Conservation (phyloP, 1,140 invertebrate genomes). For the Brachionus sp. region DNA sequence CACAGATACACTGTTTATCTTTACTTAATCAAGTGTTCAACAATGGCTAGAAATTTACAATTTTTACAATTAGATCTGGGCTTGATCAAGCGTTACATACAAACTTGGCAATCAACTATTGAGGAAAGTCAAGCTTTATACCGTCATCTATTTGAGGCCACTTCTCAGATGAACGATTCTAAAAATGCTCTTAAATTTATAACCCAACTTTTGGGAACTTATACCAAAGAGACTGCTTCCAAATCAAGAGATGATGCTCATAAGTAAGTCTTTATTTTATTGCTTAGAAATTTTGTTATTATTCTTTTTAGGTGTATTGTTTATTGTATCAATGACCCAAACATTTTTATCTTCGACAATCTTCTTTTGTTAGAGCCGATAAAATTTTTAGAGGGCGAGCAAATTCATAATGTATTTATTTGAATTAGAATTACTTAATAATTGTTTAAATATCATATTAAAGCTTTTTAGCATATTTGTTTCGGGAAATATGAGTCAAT, state of each 20-base stretch:
- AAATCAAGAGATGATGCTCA: constrained; percentile 41
- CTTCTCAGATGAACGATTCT: constrained; percentile 36
- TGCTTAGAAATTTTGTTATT: not conserved
- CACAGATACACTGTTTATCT: constrained; percentile 16
- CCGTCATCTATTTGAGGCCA: constrained; percentile 12
- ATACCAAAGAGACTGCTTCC: constrained; percentile 44
- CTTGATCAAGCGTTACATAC: not conserved
- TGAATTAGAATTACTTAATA: not conserved
- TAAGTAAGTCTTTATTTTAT: not conserved
- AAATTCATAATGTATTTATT: constrained; percentile 75
- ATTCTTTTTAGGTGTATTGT: constrained; percentile 71
- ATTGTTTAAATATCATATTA: constrained; percentile 46
- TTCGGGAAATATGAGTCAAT: constrained; percentile 81
- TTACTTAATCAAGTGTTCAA: constrained; percentile 10
- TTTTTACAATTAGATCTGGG: constrained; percentile 2
- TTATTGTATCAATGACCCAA: constrained; percentile 85
- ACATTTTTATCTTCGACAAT: constrained; percentile 88
- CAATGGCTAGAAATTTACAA: not conserved
- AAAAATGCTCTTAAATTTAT: constrained; percentile 18
- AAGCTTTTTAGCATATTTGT: constrained; percentile 87
- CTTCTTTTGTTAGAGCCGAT: constrained; percentile 87
- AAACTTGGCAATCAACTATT: constrained; percentile 34
- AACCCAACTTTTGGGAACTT: not conserved
- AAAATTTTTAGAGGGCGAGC: constrained; percentile 85
- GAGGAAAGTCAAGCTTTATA: constrained; percentile 37